Conservation (phyloP, 2,113 vertebrate genomes). For the Typhlomys cinereus region DNA sequence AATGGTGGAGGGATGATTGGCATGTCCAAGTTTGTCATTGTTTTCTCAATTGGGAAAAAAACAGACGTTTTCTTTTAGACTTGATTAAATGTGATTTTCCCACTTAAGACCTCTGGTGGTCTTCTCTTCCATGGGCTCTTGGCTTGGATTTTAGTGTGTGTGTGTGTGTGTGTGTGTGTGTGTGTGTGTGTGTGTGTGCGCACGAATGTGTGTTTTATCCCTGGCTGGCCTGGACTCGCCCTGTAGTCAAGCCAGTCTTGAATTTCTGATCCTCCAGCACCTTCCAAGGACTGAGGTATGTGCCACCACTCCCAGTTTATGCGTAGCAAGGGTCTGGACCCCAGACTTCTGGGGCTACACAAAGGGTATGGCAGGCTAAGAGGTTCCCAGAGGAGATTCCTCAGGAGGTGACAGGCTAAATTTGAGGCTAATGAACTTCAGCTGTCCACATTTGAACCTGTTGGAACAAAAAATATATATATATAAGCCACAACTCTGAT, state of each 20-base stretch:
- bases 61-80: not conserved
- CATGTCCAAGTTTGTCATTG: not conserved
- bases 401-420: not conserved
- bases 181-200: too few species aligned
- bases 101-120: not conserved
- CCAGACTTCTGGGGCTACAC: too few species aligned
- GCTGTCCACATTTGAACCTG: not conserved
- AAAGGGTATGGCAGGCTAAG: not conserved
- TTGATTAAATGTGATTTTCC: not conserved
- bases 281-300: too few species aligned
- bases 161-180: too few species aligned
- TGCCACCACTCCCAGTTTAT: too few species aligned
- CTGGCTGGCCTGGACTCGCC: too few species aligned
- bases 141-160: too few species aligned
- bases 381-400: not conserved
- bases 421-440: not conserved
- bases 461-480: not conserved
- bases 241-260: too few species aligned
- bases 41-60: conserved; percentile 2
- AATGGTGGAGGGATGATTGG: not conserved
- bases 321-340: too few species aligned
- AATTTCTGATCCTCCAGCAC: too few species aligned
- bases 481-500: not conserved
- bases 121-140: too few species aligned
- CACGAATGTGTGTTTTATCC: too few species aligned